Percentiles rank a stretch among this genome's conserved stretches.
phyloP scores from a whole-genome alignment of 2,888 invertebrate genomes.

The Actias luna region DNA sequence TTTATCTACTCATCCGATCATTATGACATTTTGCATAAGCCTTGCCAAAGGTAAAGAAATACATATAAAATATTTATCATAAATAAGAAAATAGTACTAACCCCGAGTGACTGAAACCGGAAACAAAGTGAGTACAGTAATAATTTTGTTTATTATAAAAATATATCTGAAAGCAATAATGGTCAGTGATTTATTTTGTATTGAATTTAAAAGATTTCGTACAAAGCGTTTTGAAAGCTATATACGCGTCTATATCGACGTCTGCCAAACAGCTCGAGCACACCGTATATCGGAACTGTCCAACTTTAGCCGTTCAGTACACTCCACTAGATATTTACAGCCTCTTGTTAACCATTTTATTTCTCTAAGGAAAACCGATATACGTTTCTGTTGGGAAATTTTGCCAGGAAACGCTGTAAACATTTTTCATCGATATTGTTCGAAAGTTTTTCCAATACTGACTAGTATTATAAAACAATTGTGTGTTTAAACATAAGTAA shows the following conservation, averaged over 20 bases:
- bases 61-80: too few species aligned
- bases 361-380: conserved; percentile 18
- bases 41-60: too few species aligned
- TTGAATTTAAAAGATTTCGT: conserved; percentile 17
- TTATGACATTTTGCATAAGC: too few species aligned
- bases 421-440: conserved; percentile 3
- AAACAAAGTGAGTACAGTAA: too few species aligned
- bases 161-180: background rate
- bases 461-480: too few species aligned
- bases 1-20: too few species aligned
- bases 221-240: conserved; percentile 7
- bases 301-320: conserved; percentile 31
- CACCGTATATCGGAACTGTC: conserved; percentile 31
- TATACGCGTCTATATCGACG: conserved; percentile 14
- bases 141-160: background rate
- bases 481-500: too few species aligned
- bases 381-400: conserved; percentile 2
- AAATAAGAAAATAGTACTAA: too few species aligned
- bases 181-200: background rate
- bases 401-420: background rate
- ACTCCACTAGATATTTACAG: conserved; percentile 32
- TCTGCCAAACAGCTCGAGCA: conserved; percentile 13
- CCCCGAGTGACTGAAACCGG: too few species aligned
- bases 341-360: conserved; percentile 31
- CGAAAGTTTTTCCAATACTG: too few species aligned